These are phyloP conservation scores for Lutraria rhynchaena DNA, from an alignment of 1,140 invertebrate genomes.

Conservation along the genomic window DNA sequence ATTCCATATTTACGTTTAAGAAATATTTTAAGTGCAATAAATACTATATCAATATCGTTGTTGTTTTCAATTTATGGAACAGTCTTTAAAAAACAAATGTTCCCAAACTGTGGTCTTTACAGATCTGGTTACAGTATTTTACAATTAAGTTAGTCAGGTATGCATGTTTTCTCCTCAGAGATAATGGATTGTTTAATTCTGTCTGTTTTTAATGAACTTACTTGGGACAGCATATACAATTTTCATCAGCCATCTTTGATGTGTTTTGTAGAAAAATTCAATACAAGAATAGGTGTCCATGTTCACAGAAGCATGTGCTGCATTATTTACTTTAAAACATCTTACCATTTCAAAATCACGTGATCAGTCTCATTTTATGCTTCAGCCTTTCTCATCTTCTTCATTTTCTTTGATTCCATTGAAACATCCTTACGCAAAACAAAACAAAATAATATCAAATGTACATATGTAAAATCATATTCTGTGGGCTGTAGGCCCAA, in stretches of 20 bases:
- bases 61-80: too few species aligned
- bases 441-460: background rate
- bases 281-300: too few species aligned
- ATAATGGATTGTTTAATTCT: background rate
- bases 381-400: slow-evolving; percentile 49
- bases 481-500: background rate
- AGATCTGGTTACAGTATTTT: too few species aligned
- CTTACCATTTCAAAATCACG: background rate
- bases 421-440: background rate
- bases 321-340: background rate
- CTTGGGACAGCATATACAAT: background rate
- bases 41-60: too few species aligned
- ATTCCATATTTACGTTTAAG: too few species aligned
- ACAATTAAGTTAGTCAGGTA: too few species aligned
- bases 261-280: background rate
- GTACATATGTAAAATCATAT: background rate
- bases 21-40: too few species aligned
- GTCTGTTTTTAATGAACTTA: background rate
- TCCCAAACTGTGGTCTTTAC: too few species aligned
- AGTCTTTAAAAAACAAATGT: too few species aligned
- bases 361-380: background rate
- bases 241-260: background rate
- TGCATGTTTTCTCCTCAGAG: too few species aligned
- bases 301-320: too few species aligned
- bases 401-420: slow-evolving; percentile 3